Evolutionary conservation across 2,113 vertebrate species (phyloP).

Genomic region (Charina bottae): DNA sequence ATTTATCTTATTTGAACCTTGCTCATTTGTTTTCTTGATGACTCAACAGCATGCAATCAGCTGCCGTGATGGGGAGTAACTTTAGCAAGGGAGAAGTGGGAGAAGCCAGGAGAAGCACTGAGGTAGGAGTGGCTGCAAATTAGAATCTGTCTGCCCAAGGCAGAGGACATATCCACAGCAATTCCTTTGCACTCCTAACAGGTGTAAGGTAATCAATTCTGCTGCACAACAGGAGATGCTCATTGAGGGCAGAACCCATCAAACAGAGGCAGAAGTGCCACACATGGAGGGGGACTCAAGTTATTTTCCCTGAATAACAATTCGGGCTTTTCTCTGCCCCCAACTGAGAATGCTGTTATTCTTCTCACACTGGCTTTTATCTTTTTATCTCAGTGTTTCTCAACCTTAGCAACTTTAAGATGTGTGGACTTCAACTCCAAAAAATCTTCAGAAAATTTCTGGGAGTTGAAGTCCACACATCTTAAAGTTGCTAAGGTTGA

Average conservation of each 20-base stretch:
- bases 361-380: too few species aligned
- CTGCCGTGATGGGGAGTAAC: not conserved
- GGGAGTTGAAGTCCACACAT: too few species aligned
- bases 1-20: too few species aligned
- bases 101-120: not conserved
- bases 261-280: not conserved
- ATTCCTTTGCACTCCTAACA: not conserved
- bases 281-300: not conserved
- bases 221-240: not conserved
- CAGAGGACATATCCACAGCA: not conserved
- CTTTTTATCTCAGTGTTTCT: too few species aligned
- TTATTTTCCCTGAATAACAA: not conserved
- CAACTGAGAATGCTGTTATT: too few species aligned
- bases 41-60: not conserved
- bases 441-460: too few species aligned
- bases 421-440: too few species aligned
- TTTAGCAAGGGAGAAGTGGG: not conserved
- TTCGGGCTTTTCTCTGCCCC: too few species aligned
- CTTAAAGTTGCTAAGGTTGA: too few species aligned
- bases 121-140: not conserved
- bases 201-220: not conserved
- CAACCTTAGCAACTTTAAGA: too few species aligned
- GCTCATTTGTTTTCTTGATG: not conserved
- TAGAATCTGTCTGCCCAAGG: not conserved
- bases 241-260: not conserved